Base-by-base conservation (phyloP, 2,888 invertebrate genomes). In the Exocentrus adspersus region DNA sequence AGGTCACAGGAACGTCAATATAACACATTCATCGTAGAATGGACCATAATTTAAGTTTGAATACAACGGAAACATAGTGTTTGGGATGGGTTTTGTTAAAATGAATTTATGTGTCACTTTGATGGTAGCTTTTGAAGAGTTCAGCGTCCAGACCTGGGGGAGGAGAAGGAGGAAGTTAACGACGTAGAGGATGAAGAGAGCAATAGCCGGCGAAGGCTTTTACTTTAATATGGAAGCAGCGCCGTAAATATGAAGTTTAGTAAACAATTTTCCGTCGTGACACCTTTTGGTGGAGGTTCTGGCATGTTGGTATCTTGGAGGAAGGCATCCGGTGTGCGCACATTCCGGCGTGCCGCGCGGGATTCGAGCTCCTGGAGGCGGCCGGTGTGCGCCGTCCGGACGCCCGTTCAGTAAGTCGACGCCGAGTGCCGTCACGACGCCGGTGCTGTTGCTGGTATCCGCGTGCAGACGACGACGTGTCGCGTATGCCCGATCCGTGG, bases 371-470 rank as follows among this genome's bases (percentile, higher is more conserved):
- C 62, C 60, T 53, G 63, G n/a, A n/a, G n/a, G n/a, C n/a, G n/a
- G n/a, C n/a, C n/a, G n/a, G n/a, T 48, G 62, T 57, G 24, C 62
- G 62, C 75, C 76, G 75, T 74, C 76, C 60, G 65, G 76, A 75
- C 75, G 76, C 75, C 70, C 51, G n/a, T 69, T 71, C 76, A 77
- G 77, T 76, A 68, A 70, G 72, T 67, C 72, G 62, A 67, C 73
- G 73, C 70, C 70, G 64, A 69, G 69, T 67, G 60, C 58, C 74
- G 70, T 72, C 66, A 60, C 65, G 66, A 65, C 68, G 62, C 60
- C n/a, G n/a, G n/a, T n/a, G n/a, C n/a, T n/a, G n/a, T n/a, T n/a
- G n/a, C n/a, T n/a, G n/a, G n/a, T n/a, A n/a, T n/a, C n/a, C n/a
- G n/a, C n/a, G n/a, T 59, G 12, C n/a, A 6, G 50, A 17, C 42